phyloP scores from a whole-genome alignment of 2,888 invertebrate species.

The Cheilosia vernalis region DNA sequence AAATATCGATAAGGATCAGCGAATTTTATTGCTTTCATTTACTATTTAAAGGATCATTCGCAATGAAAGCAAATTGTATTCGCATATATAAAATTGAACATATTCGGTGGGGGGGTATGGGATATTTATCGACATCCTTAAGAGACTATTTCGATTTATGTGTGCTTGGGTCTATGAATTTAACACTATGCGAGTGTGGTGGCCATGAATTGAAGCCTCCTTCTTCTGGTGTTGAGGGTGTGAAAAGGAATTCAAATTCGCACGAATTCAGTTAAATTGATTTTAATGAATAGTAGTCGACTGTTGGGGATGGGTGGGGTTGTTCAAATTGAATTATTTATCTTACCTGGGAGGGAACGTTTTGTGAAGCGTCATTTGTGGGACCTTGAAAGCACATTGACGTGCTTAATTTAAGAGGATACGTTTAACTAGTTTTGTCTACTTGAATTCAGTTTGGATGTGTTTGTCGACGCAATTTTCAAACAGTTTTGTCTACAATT shows the following conservation, averaged over 20 bases:
- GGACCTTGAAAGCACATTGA: too few relatives aligned
- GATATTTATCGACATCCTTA: slow-evolving; percentile 50
- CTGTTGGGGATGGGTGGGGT: background rate
- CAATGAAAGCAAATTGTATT: slow-evolving; percentile 71
- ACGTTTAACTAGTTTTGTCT: too few relatives aligned
- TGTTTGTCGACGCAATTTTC: too few relatives aligned
- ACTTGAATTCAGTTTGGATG: too few relatives aligned
- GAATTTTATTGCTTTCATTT: slow-evolving; percentile 72
- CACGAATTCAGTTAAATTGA: slow-evolving; percentile 16
- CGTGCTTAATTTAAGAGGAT: too few relatives aligned
- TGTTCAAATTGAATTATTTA: background rate
- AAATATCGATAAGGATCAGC: slow-evolving; percentile 65
- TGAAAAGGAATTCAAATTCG: background rate
- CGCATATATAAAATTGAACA: slow-evolving; percentile 37
- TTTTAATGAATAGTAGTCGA: background rate
- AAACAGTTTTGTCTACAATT: too few relatives aligned
- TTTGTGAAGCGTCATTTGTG: too few relatives aligned
- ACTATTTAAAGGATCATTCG: slow-evolving; percentile 72
- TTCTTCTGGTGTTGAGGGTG: background rate
- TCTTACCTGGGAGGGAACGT: background rate
- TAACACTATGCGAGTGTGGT: slow-evolving; percentile 11
- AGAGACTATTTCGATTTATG: slow-evolving; percentile 52
- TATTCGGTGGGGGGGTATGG: slow-evolving; percentile 3
- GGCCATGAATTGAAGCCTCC: background rate
- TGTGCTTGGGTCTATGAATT: slow-evolving; percentile 24